These are phyloP conservation scores for Lordiphosa collinella DNA, from an alignment of 1,140 invertebrate genomes.

Conservation along the genomic window DNA sequence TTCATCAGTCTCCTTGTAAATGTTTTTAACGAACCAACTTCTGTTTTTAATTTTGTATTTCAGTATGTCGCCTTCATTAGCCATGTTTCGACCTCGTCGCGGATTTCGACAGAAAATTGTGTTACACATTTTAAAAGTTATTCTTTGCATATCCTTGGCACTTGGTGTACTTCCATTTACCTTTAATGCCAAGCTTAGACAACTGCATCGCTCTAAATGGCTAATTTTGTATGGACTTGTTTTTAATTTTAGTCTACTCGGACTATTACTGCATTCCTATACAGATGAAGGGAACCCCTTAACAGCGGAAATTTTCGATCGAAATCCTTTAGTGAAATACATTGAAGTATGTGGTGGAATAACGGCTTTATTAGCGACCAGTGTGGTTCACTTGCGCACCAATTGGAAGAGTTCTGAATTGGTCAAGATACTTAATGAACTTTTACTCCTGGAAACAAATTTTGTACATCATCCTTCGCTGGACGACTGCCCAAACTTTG, in stretches of 20 bases:
- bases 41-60: background rate
- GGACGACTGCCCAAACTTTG: background rate
- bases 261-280: background rate
- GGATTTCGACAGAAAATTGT: slow-evolving; percentile 13
- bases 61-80: too few species aligned
- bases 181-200: background rate
- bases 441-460: slow-evolving; percentile 1
- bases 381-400: background rate
- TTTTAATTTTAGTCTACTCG: slow-evolving; percentile 4
- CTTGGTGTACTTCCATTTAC: slow-evolving; percentile 45
- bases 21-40: background rate
- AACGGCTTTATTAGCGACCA: background rate
- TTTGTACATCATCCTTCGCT: background rate
- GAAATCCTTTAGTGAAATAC: slow-evolving; percentile 21
- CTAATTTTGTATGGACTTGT: slow-evolving; percentile 20
- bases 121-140: slow-evolving; percentile 5
- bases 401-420: slow-evolving; percentile 23
- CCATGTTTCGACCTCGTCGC: slow-evolving; percentile 22
- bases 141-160: slow-evolving; percentile 22
- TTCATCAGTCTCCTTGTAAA: background rate
- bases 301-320: slow-evolving; percentile 1
- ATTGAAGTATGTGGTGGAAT: slow-evolving; percentile 1
- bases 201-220: slow-evolving; percentile 14
- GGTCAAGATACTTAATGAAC: slow-evolving; percentile 11
- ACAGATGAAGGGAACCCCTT: background rate